phyloP scores from a whole-genome alignment of 2,797 vertebrate genomes.

The Rhincodon typus region DNA sequence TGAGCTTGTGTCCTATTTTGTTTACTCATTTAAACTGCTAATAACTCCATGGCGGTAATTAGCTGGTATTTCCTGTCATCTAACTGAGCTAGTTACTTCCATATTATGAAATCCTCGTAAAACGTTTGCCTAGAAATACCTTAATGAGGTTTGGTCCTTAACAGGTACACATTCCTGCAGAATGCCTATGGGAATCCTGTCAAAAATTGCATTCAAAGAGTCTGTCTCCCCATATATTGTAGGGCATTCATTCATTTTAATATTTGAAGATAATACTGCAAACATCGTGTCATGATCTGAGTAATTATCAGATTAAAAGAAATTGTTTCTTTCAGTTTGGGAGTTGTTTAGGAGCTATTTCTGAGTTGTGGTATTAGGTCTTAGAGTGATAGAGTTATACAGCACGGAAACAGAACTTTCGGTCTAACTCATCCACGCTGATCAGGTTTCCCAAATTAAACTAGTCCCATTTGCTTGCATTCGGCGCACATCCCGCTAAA shows the following conservation, averaged over 20 bases:
- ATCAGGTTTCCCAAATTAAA: no score
- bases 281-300: not conserved
- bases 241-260: not conserved
- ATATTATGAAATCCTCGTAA: not conserved
- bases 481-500: no score
- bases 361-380: not conserved
- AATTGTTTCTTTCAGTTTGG: not conserved
- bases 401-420: no score
- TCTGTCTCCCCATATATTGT: not conserved
- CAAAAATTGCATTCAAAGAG: not conserved
- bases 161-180: not conserved
- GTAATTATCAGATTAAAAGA: not conserved
- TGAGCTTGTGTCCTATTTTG: not conserved
- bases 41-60: not conserved
- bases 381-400: no score
- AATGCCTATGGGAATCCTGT: not conserved
- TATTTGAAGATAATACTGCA: not conserved
- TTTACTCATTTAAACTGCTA: not conserved
- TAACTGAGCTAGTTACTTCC: not conserved
- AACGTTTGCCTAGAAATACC: not conserved
- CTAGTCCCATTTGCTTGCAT: no score
- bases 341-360: not conserved
- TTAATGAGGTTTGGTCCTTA: not conserved
- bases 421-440: no score
- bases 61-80: not conserved